Evolutionary conservation across 2,113 vertebrate genomes (phyloP).

Genomic region (Bettongia penicillata): DNA sequence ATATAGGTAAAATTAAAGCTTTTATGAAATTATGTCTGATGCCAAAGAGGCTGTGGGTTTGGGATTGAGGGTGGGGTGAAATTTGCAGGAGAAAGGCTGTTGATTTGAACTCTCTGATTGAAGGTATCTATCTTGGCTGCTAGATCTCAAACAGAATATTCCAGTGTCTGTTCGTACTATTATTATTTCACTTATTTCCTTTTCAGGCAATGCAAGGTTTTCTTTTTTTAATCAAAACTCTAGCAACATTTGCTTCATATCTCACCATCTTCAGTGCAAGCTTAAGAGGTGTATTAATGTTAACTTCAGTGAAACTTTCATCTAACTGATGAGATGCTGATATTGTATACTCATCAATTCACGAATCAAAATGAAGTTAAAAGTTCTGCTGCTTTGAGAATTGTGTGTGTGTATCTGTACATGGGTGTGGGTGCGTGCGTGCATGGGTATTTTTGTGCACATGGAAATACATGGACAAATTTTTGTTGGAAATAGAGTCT

Average conservation of each 20-base stretch:
- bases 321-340: background rate
- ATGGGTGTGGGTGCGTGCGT: background rate
- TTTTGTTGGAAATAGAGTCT: slow-evolving; percentile 39
- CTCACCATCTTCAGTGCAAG: background rate
- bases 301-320: slow-evolving; percentile 48
- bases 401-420: background rate
- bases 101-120: background rate
- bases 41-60: background rate
- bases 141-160: background rate
- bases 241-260: background rate
- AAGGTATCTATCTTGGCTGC: background rate
- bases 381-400: slow-evolving; percentile 20
- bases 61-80: background rate
- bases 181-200: slow-evolving; percentile 59
- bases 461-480: background rate
- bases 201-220: background rate
- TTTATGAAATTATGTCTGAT: slow-evolving; percentile 31
- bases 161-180: background rate
- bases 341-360: background rate
- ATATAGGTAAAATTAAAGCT: background rate
- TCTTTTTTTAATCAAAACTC: slow-evolving; percentile 30
- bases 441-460: background rate
- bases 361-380: slow-evolving; percentile 38
- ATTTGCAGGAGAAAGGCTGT: background rate
- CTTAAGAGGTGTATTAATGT: slow-evolving; percentile 14